phyloP scores from a whole-genome alignment of 2,113 vertebrate species.

The Mesoclemmys tuberculata region DNA sequence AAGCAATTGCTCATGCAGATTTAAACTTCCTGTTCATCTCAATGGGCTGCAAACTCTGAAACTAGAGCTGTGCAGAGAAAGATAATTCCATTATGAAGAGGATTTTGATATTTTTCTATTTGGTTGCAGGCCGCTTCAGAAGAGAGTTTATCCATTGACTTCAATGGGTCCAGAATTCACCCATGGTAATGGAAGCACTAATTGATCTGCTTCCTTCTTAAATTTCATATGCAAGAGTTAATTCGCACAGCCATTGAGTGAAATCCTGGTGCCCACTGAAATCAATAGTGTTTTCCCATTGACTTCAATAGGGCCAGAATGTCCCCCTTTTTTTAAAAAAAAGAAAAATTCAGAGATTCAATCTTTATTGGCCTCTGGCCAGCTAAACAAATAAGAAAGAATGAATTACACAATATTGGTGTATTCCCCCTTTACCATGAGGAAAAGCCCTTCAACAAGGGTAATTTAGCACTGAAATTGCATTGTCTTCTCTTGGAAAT shows the following conservation, averaged over 20 bases:
- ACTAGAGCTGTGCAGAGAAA: not conserved
- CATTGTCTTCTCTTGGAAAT: conserved; percentile 54
- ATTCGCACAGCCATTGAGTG: not conserved
- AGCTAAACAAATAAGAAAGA: not conserved
- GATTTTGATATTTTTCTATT: not conserved
- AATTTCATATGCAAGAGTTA: not conserved
- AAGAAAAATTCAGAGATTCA: not conserved
- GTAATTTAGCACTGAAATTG: conserved; percentile 57
- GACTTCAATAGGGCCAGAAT: not conserved
- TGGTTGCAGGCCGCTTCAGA: not conserved
- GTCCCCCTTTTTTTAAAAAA: not conserved
- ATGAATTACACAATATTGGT: not conserved
- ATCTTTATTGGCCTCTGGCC: not conserved
- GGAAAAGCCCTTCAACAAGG: conserved; percentile 13
- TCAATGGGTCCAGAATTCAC: not conserved
- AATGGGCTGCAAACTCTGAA: not conserved
- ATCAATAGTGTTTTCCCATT: not conserved
- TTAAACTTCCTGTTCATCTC: not conserved
- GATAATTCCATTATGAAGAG: not conserved
- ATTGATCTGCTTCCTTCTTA: not conserved
- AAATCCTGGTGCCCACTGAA: not conserved
- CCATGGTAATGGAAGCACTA: not conserved
- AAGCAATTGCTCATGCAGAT: not conserved
- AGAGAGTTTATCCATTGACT: not conserved
- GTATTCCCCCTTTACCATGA: conserved; percentile 4